Conservation (phyloP, 1,140 invertebrate species). For the Aphaenogaster rudis region DNA sequence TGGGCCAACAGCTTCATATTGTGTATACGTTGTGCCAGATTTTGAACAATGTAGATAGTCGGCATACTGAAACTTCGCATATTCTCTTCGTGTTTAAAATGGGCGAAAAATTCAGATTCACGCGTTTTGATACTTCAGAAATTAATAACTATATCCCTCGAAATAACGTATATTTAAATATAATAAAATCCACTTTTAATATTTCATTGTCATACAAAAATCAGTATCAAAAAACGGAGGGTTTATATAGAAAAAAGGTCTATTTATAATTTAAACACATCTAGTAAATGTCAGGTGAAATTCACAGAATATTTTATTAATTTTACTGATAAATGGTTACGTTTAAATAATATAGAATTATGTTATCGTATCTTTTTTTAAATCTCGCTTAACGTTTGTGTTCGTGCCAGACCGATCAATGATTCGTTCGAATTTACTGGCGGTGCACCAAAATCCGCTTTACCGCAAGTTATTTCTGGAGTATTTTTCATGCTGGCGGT, state of each 20-base stretch:
- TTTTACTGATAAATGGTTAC: conserved; percentile 30
- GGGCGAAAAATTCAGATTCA: background rate
- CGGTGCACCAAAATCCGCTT: conserved; percentile 25
- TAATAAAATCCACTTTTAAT: conserved; percentile 22
- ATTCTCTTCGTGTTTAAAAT: conserved; percentile 21
- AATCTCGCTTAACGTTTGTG: conserved; percentile 29
- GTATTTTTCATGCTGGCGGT: background rate
- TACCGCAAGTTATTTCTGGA: conserved; percentile 4
- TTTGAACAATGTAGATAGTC: conserved; percentile 35
- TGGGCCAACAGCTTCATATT: conserved; percentile 28
- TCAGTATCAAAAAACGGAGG: background rate
- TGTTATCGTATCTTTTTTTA: conserved; percentile 19
- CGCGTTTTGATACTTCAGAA: background rate
- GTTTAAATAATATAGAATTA: conserved; percentile 19
- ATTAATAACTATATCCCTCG: conserved; percentile 27
- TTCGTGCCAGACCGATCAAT: background rate
- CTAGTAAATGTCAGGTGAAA: conserved; percentile 18
- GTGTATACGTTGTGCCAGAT: conserved; percentile 28
- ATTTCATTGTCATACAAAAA: conserved; percentile 25
- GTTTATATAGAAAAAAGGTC: background rate
- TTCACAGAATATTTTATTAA: conserved; percentile 27
- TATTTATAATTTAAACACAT: conserved; percentile 37
- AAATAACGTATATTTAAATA: conserved; percentile 8
- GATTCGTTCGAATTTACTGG: conserved; percentile 14
- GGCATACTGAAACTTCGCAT: background rate